Base-by-base conservation (phyloP, 2,797 vertebrate genomes). In the Dallia pectoralis region DNA sequence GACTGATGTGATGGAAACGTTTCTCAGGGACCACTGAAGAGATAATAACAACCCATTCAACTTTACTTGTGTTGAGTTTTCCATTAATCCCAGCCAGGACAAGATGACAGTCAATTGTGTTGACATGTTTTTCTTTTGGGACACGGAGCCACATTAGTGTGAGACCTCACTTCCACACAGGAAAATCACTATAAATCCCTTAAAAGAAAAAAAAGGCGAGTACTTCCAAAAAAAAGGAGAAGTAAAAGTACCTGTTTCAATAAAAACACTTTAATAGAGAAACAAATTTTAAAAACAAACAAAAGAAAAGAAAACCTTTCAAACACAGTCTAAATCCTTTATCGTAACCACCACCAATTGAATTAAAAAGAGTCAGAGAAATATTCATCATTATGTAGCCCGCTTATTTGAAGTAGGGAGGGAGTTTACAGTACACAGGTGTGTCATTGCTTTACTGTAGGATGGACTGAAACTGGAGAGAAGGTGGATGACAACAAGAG, bases 201-300 rank as follows among this genome's bases (percentile, higher is more conserved):
- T 11, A 44, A 44, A 44, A n/a, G n/a, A n/a, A 2, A 44, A 1
- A 6, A 44, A 36, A 36, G 3, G 3, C 7, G 33, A 36, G 33
- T 36, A 36, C 3, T 3, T 3, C 33, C 33, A 6, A 44, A 1
- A 44, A 44, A 44, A 44, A 44, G 40, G 3, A 3, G 75, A 56
- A 77, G 74, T 49, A 76, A 75, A 78, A 82, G 74, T 51, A 74
- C 73, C 67, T 7, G 29, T 61, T 72, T 86, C 88, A 88, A 87
- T 89, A 91, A 89, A 93, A 92, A 91, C 90, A 92, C 89, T 91
- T 91, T 90, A 89, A 91, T 84, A 87, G 89, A 91, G 87, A 91
- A 91, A 91, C 87, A 91, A 89, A 89, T 81, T 40, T n/a, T 81
- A 32, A 69, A 69, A 67, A 9, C 79, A 87, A 87, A 81, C 33